Percentiles rank a stretch among this genome's conserved stretches.
phyloP scores from a whole-genome alignment of 1,140 invertebrate genomes.

The Conopomorpha cramerella region DNA sequence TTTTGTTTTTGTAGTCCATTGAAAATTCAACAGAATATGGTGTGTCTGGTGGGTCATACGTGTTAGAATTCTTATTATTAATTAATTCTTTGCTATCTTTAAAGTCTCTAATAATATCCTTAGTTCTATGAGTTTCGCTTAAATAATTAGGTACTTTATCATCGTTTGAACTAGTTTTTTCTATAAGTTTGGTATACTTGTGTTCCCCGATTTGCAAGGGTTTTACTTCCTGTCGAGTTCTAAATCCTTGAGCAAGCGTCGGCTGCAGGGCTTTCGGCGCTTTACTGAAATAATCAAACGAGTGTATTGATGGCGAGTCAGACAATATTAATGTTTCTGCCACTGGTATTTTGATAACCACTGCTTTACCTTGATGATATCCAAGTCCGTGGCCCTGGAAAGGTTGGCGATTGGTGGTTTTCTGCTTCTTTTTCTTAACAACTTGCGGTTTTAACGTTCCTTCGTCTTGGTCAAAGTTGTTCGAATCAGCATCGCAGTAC shows the following conservation, averaged over 20 bases:
- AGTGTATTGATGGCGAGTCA: slow-evolving; percentile 24
- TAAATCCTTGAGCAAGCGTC: slow-evolving; percentile 20
- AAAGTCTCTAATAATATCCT: too few relatives aligned
- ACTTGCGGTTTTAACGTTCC: slow-evolving; percentile 10
- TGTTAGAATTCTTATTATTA: too few relatives aligned
- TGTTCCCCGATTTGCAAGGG: slow-evolving; percentile 6
- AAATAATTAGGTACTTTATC: too few relatives aligned
- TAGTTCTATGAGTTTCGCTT: too few relatives aligned
- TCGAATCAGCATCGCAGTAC: slow-evolving; percentile 59
- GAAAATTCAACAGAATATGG: too few relatives aligned
- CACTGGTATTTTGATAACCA: slow-evolving; percentile 39
- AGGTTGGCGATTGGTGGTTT: slow-evolving; percentile 43
- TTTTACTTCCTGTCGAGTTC: slow-evolving; percentile 21
- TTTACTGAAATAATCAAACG: slow-evolving; percentile 53
- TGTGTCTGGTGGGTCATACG: too few relatives aligned
- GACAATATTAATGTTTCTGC: slow-evolving; percentile 26
- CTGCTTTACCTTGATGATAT: slow-evolving; percentile 53
- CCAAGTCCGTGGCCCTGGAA: slow-evolving; percentile 45
- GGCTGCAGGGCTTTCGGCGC: slow-evolving; percentile 25
- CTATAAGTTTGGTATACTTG: too few relatives aligned
- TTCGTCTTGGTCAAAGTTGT: slow-evolving; percentile 13
- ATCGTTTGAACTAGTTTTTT: too few relatives aligned
- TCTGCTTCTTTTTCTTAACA: slow-evolving; percentile 23
- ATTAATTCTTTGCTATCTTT: not conserved
- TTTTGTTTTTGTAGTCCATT: not conserved